These are phyloP conservation scores for Drosophila navojoa DNA, from an alignment of 1,140 invertebrate species.

Conservation along the genomic window DNA sequence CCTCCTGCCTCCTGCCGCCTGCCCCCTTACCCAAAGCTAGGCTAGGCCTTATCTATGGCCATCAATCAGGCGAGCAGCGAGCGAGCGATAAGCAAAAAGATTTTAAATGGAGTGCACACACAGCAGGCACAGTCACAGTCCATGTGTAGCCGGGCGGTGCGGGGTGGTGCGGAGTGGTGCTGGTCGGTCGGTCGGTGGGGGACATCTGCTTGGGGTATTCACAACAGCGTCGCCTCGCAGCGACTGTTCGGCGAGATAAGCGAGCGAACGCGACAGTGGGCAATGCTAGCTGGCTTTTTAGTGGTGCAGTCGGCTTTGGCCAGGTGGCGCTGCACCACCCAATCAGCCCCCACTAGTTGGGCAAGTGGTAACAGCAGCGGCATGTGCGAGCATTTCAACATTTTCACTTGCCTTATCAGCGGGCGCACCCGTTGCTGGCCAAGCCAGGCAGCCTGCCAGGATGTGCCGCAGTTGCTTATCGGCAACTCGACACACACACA, in stretches of 20 bases:
- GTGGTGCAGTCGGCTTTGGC: conserved; percentile 22
- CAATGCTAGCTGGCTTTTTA: conserved; percentile 8
- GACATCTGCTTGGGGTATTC: conserved; percentile 18
- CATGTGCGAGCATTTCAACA: conserved; percentile 63
- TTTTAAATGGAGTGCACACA: conserved; percentile 80
- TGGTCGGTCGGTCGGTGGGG: not conserved
- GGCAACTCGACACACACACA: conserved; percentile 42
- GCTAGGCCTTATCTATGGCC: conserved; percentile 82
- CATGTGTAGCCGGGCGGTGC: conserved; percentile 10
- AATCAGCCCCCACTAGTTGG: not conserved
- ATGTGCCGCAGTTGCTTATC: conserved; percentile 65
- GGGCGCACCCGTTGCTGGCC: conserved; percentile 49
- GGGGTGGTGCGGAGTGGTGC: not conserved
- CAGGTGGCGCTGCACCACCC: conserved; percentile 23
- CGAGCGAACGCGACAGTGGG: conserved; percentile 42
- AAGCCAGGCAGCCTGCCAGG: conserved; percentile 43
- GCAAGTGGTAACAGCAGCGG: not conserved
- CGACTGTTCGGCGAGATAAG: conserved; percentile 68
- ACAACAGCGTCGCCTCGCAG: conserved; percentile 17
- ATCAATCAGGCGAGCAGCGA: conserved; percentile 83
- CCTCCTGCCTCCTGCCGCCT: too few relatives aligned
- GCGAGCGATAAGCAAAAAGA: conserved; percentile 82
- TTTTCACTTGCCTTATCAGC: conserved; percentile 68
- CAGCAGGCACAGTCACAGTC: conserved; percentile 20
- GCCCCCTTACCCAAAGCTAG: conserved; percentile 44